These are phyloP conservation scores for Aphidoletes aphidimyza DNA, from an alignment of 2,888 invertebrate genomes.

Conservation along the genomic window DNA sequence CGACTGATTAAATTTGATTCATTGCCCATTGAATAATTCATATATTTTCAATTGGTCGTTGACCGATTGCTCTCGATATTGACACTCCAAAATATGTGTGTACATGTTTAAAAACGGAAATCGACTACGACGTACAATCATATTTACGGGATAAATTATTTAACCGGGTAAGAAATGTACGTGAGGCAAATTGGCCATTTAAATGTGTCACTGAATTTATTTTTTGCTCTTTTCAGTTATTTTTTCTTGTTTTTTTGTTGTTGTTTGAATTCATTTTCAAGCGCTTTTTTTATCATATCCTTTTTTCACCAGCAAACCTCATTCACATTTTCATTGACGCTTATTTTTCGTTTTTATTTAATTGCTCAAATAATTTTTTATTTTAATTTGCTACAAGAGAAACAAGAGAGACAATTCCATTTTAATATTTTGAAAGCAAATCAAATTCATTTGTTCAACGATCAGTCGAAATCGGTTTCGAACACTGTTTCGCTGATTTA, in stretches of 20 bases:
- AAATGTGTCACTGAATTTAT: neutral
- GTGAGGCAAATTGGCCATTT: constrained; percentile 8
- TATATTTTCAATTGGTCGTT: neutral
- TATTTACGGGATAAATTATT: constrained; percentile 9
- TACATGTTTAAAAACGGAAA: constrained; percentile 6
- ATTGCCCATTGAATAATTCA: constrained; percentile 18
- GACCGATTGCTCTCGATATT: neutral
- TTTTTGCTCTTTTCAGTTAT: neutral
- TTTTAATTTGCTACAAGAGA: neutral
- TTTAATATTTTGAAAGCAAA: neutral
- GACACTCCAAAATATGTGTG: neutral
- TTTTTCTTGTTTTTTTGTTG: neutral
- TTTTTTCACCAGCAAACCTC: too few relatives aligned
- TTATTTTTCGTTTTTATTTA: neutral
- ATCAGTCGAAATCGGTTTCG: neutral
- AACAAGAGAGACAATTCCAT: neutral
- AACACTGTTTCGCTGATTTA: neutral
- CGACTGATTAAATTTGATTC: neutral
- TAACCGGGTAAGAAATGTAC: neutral
- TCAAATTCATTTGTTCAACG: constrained; percentile 20
- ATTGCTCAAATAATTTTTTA: neutral
- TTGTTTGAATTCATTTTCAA: neutral
- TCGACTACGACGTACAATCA: neutral
- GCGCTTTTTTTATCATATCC: too few relatives aligned
- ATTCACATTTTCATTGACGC: too few relatives aligned